Evolutionary conservation across 2,888 invertebrate species (phyloP), one percentile per base, ranked within the genome.

Genomic region (Ernsta delagoae): DNA sequence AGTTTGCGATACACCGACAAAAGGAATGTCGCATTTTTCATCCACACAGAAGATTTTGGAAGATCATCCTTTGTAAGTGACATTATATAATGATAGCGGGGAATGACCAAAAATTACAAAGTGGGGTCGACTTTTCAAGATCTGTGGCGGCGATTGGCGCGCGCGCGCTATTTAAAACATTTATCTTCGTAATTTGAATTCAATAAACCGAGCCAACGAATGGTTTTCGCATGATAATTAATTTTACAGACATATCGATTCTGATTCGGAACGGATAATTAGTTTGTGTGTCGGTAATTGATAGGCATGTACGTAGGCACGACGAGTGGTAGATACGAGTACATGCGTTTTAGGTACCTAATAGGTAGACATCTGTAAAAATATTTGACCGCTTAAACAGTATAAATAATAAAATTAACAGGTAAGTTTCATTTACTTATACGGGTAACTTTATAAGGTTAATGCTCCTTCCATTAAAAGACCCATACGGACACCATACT

Each of bases 1-100:
- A 71, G 71, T 67, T 60, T 48, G 56, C 70, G 34, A 43, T 54
- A 43, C 36, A 43, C 70, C 70, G 70, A 64, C 70, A 70, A 70
- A 70, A 59, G 60, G 8, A 3, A 54, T 12, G n/a, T 48, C 60
- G 60, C 59, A 65, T 70, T 70, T 70, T 65, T 70, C 70, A 70
- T 43, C 59, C 43, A 36, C 45, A 41, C 68, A 39, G 39, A 68
- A 50, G 59, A 59, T 59, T 65, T 56, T 36, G 24, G 48, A 57
- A 45, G 36, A 48, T 65, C 63, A 48, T 63, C 62, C 57, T 62
- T 62, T 24, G 45, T 45, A 43, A 24, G 48, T 57, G 62, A 63
- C 68, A 57, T 63, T 59, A 56, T 57, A 39, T 63, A 68, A 68
- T 67, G 56, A 68, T 45, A 16, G 61, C 41, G 31, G 11, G 54